A percentile compares a stretch with the other conserved stretches of the same genome.
Evolutionary conservation across 2,797 vertebrate genomes (phyloP).

Genomic region (Thaleichthys pacificus): DNA sequence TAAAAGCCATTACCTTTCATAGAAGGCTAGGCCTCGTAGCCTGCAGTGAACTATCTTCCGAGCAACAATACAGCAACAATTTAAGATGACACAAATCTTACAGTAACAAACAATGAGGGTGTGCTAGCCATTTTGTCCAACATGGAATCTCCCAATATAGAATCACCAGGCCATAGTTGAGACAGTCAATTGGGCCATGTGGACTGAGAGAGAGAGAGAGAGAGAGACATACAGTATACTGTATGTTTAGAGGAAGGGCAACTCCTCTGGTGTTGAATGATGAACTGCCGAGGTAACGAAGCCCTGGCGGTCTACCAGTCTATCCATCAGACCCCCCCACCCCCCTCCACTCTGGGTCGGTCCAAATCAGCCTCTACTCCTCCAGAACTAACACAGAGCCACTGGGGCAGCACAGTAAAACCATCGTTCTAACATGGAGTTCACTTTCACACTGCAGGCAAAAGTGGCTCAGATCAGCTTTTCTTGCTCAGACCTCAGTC

Average conservation of each 20-base stretch:
- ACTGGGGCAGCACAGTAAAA: too few relatives aligned
- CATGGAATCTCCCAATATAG: too few relatives aligned
- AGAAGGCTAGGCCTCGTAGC: conserved; percentile 29
- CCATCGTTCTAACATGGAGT: too few relatives aligned
- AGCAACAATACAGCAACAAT: conserved; percentile 43
- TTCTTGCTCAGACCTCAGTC: too few relatives aligned
- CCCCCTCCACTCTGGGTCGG: background rate
- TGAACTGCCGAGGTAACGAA: conserved; percentile 67
- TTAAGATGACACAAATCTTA: conserved; percentile 33
- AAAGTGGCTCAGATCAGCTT: too few relatives aligned
- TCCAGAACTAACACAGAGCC: too few relatives aligned
- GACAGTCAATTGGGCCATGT: background rate
- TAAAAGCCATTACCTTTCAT: conserved; percentile 36
- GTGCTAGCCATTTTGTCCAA: background rate
- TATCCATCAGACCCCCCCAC: conserved; percentile 36
- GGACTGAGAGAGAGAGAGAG: background rate
- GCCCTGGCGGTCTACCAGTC: conserved; percentile 52
- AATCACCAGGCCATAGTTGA: too few relatives aligned
- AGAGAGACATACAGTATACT: background rate
- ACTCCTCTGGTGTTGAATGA: conserved; percentile 62
- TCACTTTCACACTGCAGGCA: too few relatives aligned
- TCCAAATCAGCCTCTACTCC: too few relatives aligned
- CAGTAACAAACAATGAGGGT: conserved; percentile 41
- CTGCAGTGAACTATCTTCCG: conserved; percentile 56
- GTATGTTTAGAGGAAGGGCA: background rate